phyloP scores from a whole-genome alignment of 2,113 vertebrate genomes.

The Burhinus bistriatus region DNA sequence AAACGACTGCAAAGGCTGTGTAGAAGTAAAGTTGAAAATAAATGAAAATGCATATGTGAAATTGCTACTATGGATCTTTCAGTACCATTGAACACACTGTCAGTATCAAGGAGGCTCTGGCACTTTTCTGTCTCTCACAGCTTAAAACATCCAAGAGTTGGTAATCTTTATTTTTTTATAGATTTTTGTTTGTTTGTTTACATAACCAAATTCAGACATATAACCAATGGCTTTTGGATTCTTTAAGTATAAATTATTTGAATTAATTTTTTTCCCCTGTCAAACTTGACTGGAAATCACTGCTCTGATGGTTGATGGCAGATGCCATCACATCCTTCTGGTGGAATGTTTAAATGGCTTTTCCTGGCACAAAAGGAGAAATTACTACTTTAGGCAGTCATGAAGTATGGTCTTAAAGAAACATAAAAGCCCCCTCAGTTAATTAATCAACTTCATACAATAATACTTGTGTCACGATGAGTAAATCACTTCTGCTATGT shows the following conservation, averaged over 20 bases:
- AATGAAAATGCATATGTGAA: background rate
- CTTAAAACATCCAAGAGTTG: background rate
- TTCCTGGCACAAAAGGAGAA: background rate
- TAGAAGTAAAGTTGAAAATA: background rate
- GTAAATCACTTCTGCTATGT: background rate
- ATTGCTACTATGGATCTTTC: background rate
- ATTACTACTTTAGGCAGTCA: background rate
- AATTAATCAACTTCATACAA: background rate
- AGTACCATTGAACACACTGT: background rate
- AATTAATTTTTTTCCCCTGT: background rate
- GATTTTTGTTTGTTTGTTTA: background rate
- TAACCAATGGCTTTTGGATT: background rate
- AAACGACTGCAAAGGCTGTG: background rate
- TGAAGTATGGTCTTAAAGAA: background rate
- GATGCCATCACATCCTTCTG: background rate
- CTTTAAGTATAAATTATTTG: background rate
- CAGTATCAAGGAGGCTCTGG: background rate
- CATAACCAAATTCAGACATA: background rate
- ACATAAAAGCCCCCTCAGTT: accelerated
- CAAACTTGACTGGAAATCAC: background rate
- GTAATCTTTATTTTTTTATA: background rate
- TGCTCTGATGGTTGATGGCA: background rate
- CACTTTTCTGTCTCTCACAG: background rate
- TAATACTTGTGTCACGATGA: background rate
- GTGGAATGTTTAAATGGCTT: background rate